Percentiles rank a stretch among this genome's conserved stretches.
Evolutionary conservation across 1,140 invertebrate genomes (phyloP).

Genomic region (Cyphomyrmex costatus): DNA sequence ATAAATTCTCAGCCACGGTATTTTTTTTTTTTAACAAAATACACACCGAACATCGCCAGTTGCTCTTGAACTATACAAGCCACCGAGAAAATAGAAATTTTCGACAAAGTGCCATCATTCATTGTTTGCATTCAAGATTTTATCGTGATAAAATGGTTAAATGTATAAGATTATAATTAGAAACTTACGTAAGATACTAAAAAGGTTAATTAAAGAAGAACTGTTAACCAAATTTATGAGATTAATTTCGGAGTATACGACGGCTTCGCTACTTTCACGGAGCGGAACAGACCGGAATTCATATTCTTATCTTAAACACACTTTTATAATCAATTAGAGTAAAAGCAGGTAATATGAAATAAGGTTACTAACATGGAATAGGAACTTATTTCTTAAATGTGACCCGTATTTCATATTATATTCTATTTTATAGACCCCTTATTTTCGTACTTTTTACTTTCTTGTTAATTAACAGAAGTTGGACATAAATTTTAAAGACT

Average conservation of each 20-base stretch:
- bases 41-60: not conserved
- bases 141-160: not conserved
- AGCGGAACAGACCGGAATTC: not conserved
- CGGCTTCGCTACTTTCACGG: not conserved
- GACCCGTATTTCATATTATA: too few relatives aligned
- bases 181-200: not conserved
- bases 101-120: not conserved
- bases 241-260: not conserved
- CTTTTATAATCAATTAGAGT: constrained; percentile 2
- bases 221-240: not conserved
- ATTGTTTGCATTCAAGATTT: not conserved
- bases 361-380: too few relatives aligned
- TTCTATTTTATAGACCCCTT: too few relatives aligned
- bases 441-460: too few relatives aligned
- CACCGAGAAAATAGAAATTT: not conserved
- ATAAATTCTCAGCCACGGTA: not conserved
- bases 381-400: too few relatives aligned
- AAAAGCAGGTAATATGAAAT: too few relatives aligned
- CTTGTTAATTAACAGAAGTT: too few relatives aligned
- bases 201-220: not conserved
- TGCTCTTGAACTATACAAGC: too few relatives aligned
- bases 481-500: too few relatives aligned
- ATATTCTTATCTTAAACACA: not conserved
- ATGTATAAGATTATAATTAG: not conserved
- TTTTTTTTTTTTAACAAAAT: not conserved